These are phyloP conservation scores for Crotalus helleri DNA, from an alignment of 2,113 vertebrate species.

Conservation along the genomic window DNA sequence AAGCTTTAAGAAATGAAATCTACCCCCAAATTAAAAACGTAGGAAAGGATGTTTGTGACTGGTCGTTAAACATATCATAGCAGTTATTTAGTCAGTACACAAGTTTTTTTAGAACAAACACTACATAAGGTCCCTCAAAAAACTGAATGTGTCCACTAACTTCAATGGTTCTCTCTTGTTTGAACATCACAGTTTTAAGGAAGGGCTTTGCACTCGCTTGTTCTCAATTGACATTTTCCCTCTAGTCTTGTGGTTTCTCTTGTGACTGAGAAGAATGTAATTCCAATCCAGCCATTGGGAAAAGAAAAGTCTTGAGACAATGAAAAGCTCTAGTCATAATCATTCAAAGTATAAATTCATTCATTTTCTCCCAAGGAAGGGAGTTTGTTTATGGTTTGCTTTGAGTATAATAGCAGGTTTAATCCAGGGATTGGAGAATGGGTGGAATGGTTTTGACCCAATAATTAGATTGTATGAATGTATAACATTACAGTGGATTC, in stretches of 20 bases:
- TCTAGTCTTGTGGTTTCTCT: not conserved
- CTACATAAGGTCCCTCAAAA: not conserved
- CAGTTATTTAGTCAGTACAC: not conserved
- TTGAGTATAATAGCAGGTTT: constrained; percentile 14
- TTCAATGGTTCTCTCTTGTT: not conserved
- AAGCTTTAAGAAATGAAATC: not conserved
- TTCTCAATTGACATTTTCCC: not conserved
- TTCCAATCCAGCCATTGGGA: constrained; percentile 14
- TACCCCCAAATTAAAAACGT: not conserved
- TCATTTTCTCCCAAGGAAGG: not conserved
- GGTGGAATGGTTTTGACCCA: constrained; percentile 28
- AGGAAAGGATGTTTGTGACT: not conserved
- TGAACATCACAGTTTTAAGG: not conserved
- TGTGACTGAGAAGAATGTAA: not conserved
- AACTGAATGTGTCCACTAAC: not conserved
- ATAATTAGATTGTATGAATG: constrained; percentile 35
- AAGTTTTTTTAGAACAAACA: not conserved
- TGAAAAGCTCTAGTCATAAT: not conserved
- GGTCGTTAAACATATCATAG: not conserved
- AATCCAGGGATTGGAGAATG: constrained; percentile 27
- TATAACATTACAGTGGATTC: constrained; percentile 31
- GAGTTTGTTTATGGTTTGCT: constrained; percentile 2
- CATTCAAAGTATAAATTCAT: not conserved
- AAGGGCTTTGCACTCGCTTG: not conserved
- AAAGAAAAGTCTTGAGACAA: constrained; percentile 9